Base-by-base conservation (phyloP, 2,888 invertebrate species). In the Drosophila peninsularis region DNA sequence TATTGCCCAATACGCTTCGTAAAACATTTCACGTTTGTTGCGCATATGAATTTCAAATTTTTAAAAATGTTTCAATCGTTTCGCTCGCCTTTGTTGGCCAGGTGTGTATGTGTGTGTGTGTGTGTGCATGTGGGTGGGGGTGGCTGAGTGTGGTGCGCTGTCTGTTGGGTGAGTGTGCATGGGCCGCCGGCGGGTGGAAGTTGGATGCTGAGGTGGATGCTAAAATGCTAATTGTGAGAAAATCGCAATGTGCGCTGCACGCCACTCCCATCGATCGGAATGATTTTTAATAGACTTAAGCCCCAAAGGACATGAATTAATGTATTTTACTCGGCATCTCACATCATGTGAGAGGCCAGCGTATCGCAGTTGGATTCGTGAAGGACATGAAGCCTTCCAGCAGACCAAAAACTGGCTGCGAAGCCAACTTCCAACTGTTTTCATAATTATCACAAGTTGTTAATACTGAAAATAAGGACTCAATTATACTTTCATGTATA, bases 151-250 rank as follows among this genome's bases (percentile, higher is more conserved):
- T 52, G 37, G 39, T 41, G 44, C 14, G 24, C 4, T 24, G 44
- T 24, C 44, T 44, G 42, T 24, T 24, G 44, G 9, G 24, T 9
- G 21, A 9, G 44, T 72, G 44, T 60, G 49, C 56, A 21, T 5
- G 45, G 37, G 27, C 68, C 62, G 49, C 57, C 44, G 69, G 77
- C 76, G 54, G 55, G 3, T 24, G 9, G 42, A 45, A 27, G 27
- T 42, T 62, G 50, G 17, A 34, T n/a, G n/a, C n/a, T n/a, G n/a
- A n/a, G n/a, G 39, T 47, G 61, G 42, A 67, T 71, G 54, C 71
- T 54, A 80, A 87, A 89, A 88, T 88, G 89, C 89, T 88, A 90
- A 88, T 90, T 89, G 88, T 90, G 90, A 80, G 88, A 88, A 88
- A 87, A 82, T 72, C 79, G 78, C 82, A 88, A 88, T 80, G 73